Evolutionary conservation across 1,140 invertebrate genomes (phyloP), one percentile per base, ranked within the genome.

Genomic region (Drosophila takahashii): DNA sequence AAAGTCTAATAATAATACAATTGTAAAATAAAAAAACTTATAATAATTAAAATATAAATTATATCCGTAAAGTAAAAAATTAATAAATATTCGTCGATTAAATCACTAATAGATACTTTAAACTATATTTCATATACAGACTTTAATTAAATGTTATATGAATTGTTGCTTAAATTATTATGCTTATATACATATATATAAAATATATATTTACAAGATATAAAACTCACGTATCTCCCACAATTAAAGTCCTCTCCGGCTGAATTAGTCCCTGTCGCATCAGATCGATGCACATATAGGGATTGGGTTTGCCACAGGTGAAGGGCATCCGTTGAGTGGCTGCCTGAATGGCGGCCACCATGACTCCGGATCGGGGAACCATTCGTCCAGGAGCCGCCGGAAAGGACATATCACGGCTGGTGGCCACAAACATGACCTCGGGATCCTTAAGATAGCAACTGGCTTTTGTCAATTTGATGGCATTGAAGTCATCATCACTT

Each of bases 301-400:
- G 42, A 41, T 77, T 80, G 13, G 81, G 81, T 11, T 85, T 85
- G 22, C 81, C 81, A 7, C 72, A 80, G n/a, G 47, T 85, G 9
- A 84, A 45, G 5, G 81, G 77, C 4, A 39, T 6, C 9, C 81
- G 48, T 13, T 70, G 42, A 5, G 72, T 36, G 9, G 77, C 54
- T 0, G 80, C 51, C 5, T 56, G 52, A 1, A 39, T 36, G 2
- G 29, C 36, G 0, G 16, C 16, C 13, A 61, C 47, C 48, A 61
- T 52, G 6, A 61, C 26, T 5, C 58, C 58, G 6, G 47, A 36
- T 0, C 36, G 32, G 8, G 58, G 58, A 22, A 61, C 27, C 47
- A 41, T 6, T 8, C 47, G 26, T 3, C 32, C 58, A n/a, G 58
- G 48, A 41, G 48, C n/a, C 11, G 52, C 50, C 4, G 64, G 66